These are phyloP conservation scores for Sitobion miscanthi DNA, from an alignment of 1,140 invertebrate species.

Conservation along the genomic window DNA sequence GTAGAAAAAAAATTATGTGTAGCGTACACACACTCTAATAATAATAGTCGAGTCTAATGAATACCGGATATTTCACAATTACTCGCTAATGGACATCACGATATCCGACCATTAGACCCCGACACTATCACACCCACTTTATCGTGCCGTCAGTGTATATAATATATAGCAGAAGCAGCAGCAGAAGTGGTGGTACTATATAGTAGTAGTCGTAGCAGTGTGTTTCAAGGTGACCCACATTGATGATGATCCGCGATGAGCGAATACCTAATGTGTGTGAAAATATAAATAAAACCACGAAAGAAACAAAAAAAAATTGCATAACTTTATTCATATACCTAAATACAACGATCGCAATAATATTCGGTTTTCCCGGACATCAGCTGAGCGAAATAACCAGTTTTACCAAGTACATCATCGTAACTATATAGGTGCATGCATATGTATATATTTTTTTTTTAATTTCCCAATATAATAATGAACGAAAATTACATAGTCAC, in stretches of 20 bases:
- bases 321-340: neutral
- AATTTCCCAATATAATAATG: conserved; percentile 38
- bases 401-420: neutral
- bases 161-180: neutral
- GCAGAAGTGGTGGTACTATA: neutral
- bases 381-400: conserved; percentile 9
- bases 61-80: conserved; percentile 57
- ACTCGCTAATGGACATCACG: conserved; percentile 56
- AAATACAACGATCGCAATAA: neutral
- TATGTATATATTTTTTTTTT: conserved; percentile 29
- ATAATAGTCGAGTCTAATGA: conserved; percentile 41
- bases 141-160: neutral
- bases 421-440: neutral
- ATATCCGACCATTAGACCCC: conserved; percentile 55
- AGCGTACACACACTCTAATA: conserved; percentile 1
- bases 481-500: conserved; percentile 46
- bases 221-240: conserved; percentile 56
- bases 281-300: conserved; percentile 14
- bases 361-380: conserved; percentile 19
- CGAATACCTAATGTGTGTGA: conserved; percentile 9
- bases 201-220: neutral
- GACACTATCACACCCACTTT: conserved; percentile 47
- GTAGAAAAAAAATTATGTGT: conserved; percentile 5
- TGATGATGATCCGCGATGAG: conserved; percentile 42
- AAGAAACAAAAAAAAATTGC: conserved; percentile 42